A percentile compares a stretch with the other conserved stretches of the same genome.
Conservation (phyloP, 2,888 invertebrate genomes). For the Carterocephalus palaemon region DNA sequence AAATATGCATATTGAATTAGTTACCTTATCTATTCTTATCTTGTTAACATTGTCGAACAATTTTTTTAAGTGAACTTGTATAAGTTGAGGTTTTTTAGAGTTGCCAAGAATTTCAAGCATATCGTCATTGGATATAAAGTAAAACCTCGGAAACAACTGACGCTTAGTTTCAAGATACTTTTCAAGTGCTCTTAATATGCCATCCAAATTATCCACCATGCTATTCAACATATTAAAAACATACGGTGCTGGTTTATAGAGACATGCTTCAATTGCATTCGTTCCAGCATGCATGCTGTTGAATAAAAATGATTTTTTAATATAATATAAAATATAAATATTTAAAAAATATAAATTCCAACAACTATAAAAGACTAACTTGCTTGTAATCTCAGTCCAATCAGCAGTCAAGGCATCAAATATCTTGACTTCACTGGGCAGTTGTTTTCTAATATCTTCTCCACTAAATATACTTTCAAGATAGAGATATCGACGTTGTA, state of each 20-base stretch:
- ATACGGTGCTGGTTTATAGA: slow-evolving; percentile 79
- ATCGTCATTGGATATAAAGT: slow-evolving; percentile 83
- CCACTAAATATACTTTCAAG: slow-evolving; percentile 93
- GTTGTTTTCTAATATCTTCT: slow-evolving; percentile 91
- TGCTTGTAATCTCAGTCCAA: slow-evolving; percentile 83
- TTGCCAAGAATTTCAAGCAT: slow-evolving; percentile 91
- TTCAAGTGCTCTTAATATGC: slow-evolving; percentile 89
- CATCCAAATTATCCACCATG: slow-evolving; percentile 87
- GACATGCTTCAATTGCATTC: slow-evolving; percentile 81
- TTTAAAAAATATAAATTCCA: neutral
- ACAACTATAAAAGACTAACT: slow-evolving; percentile 48
- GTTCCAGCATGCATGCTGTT: slow-evolving; percentile 70
- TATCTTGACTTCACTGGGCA: slow-evolving; percentile 86
- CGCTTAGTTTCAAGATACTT: slow-evolving; percentile 92
- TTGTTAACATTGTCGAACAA: slow-evolving; percentile 91
- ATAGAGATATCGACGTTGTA: slow-evolving; percentile 92
- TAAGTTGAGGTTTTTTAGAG: slow-evolving; percentile 88
- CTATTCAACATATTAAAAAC: slow-evolving; percentile 83
- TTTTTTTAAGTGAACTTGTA: slow-evolving; percentile 93
- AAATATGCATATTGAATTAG: neutral
- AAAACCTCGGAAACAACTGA: slow-evolving; percentile 89
- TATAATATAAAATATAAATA: neutral
- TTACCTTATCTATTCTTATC: slow-evolving; percentile 83
- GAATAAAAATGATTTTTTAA: neutral
- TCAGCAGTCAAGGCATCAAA: slow-evolving; percentile 85